Evolutionary conservation across 1,140 invertebrate genomes (phyloP).

Genomic region (Paraescarpia echinospica): DNA sequence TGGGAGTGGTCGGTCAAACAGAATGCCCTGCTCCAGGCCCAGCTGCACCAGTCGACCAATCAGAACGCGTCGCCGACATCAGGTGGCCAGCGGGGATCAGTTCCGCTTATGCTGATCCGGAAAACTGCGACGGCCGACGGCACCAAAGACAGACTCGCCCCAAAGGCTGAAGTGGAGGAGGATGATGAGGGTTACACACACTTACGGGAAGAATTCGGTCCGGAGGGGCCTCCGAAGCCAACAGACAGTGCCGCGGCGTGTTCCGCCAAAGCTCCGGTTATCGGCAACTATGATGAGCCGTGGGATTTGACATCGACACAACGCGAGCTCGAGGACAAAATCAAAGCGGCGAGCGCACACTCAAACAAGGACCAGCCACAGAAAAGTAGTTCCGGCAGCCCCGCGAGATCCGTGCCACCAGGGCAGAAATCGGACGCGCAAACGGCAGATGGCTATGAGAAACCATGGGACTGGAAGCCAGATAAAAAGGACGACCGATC

Average conservation of each 20-base stretch:
- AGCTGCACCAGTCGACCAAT: constrained; percentile 1
- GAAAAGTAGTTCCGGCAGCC: constrained; percentile 16
- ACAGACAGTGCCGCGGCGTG: background rate
- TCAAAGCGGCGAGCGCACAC: constrained; percentile 11
- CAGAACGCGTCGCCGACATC: background rate
- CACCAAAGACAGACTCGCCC: background rate
- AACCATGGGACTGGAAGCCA: constrained; percentile 28
- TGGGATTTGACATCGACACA: constrained; percentile 23
- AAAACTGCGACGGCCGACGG: background rate
- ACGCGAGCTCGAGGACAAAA: constrained; percentile 22
- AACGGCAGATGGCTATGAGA: constrained; percentile 28
- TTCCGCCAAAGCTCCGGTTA: background rate
- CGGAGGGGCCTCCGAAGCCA: background rate
- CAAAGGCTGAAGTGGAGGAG: background rate
- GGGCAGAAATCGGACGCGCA: constrained; percentile 13
- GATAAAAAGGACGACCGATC: constrained; percentile 26
- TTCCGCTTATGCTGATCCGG: background rate
- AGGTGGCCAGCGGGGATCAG: background rate
- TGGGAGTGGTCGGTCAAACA: constrained; percentile 19
- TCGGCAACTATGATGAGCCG: constrained; percentile 27
- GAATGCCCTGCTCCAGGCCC: background rate
- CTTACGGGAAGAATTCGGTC: background rate
- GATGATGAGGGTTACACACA: background rate
- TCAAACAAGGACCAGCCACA: background rate
- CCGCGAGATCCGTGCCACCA: background rate